Evolutionary conservation across 2,113 vertebrate genomes (phyloP).

Genomic region (pig (Sus scrofa)): DNA sequence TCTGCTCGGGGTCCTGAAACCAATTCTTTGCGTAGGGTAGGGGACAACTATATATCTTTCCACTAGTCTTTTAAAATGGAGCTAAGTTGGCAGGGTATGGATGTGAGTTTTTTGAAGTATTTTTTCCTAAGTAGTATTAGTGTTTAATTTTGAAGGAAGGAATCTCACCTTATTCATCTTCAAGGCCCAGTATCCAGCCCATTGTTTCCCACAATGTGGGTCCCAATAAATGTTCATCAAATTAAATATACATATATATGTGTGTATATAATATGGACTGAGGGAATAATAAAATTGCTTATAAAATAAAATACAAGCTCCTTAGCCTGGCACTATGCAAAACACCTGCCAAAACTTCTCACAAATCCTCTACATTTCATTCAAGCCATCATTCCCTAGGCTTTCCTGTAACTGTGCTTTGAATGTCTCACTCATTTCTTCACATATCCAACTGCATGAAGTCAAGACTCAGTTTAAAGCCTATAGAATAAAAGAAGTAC

Average conservation of each 20-base stretch:
- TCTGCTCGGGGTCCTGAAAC: neutral
- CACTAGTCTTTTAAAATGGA: neutral
- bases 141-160: neutral
- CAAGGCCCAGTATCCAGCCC: neutral
- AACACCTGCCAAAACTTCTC: neutral
- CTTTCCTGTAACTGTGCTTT: neutral
- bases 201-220: neutral
- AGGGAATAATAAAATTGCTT: neutral
- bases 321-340: neutral
- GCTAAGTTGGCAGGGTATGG: neutral
- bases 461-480: neutral
- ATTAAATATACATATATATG: too few species aligned
- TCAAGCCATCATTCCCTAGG: neutral
- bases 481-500: neutral
- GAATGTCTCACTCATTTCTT: neutral
- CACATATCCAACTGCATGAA: neutral
- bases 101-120: neutral
- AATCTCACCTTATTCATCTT: neutral
- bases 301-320: neutral
- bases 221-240: neutral
- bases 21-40: neutral
- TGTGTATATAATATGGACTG: neutral
- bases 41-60: neutral
- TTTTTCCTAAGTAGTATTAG: neutral
- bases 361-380: neutral